phyloP scores from a whole-genome alignment of 1,140 invertebrate species.

The Diachasma alloeum region DNA sequence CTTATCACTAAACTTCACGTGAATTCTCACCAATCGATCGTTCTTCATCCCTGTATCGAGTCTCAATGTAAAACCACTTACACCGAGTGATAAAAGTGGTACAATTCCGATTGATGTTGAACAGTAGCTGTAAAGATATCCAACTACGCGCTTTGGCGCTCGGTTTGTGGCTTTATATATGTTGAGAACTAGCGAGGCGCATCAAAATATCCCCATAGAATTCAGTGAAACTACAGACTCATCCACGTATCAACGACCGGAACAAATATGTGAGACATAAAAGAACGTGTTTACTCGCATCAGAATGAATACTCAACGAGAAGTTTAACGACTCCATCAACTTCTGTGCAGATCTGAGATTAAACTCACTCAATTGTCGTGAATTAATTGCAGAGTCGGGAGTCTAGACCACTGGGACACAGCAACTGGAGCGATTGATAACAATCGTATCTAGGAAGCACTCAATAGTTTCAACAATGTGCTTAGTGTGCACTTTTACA shows the following conservation, averaged over 20 bases:
- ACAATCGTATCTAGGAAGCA: too few relatives aligned
- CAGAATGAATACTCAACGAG: neutral
- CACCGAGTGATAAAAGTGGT: neutral
- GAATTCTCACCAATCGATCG: constrained; percentile 23
- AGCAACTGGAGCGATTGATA: too few relatives aligned
- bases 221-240: constrained; percentile 30
- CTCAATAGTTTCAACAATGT: too few relatives aligned
- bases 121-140: constrained; percentile 15
- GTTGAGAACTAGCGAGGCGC: constrained; percentile 37
- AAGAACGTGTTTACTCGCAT: neutral
- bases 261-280: constrained; percentile 20
- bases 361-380: too few relatives aligned
- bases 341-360: too few relatives aligned
- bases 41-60: constrained; percentile 22
- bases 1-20: neutral
- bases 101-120: neutral
- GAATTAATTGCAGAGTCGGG: too few relatives aligned
- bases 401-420: too few relatives aligned
- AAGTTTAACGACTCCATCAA: too few relatives aligned
- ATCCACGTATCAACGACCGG: constrained; percentile 21
- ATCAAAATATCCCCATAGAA: constrained; percentile 34
- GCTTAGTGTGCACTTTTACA: too few relatives aligned
- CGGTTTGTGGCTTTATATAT: constrained; percentile 40
- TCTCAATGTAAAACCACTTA: neutral
- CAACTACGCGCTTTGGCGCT: constrained; percentile 18